phyloP scores from a whole-genome alignment of 2,797 vertebrate genomes.

The Myotis pilosus region DNA sequence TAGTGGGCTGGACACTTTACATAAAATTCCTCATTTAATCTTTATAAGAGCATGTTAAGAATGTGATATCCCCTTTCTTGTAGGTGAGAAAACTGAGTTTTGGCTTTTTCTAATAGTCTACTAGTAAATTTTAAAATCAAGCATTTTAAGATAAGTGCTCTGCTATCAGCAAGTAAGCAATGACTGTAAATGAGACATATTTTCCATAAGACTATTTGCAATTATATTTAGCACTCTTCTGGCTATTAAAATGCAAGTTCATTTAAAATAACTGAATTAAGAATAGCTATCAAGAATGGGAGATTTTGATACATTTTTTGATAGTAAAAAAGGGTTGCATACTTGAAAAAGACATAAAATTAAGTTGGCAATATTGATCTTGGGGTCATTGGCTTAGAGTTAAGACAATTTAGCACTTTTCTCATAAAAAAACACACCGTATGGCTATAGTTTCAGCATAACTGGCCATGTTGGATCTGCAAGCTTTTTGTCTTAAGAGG shows the following conservation, averaged over 20 bases:
- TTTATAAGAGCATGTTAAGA: not conserved
- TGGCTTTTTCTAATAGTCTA: not conserved
- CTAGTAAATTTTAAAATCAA: conserved; percentile 6
- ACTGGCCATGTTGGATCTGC: not conserved
- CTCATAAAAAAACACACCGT: not conserved
- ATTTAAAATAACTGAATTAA: not conserved
- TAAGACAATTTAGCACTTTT: not conserved
- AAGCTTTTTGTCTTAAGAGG: not conserved
- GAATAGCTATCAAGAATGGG: not conserved
- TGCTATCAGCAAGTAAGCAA: not conserved
- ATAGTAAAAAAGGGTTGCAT: not conserved
- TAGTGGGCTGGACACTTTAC: not conserved
- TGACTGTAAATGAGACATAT: not conserved
- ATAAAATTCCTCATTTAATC: not conserved
- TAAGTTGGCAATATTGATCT: not conserved
- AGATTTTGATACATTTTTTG: not conserved
- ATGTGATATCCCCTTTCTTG: not conserved
- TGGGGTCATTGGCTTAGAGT: not conserved
- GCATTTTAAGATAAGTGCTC: not conserved
- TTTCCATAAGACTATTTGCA: not conserved
- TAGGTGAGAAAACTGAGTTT: not conserved
- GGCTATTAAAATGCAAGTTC: not conserved
- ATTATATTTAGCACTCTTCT: not conserved
- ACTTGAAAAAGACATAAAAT: not conserved
- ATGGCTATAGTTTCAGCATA: not conserved